A percentile compares a stretch with the other conserved stretches of the same genome.
These are phyloP conservation scores for Bergia sp. DNA, from an alignment of 92 coral and sea anemone genomes.

Conservation along the genomic window DNA sequence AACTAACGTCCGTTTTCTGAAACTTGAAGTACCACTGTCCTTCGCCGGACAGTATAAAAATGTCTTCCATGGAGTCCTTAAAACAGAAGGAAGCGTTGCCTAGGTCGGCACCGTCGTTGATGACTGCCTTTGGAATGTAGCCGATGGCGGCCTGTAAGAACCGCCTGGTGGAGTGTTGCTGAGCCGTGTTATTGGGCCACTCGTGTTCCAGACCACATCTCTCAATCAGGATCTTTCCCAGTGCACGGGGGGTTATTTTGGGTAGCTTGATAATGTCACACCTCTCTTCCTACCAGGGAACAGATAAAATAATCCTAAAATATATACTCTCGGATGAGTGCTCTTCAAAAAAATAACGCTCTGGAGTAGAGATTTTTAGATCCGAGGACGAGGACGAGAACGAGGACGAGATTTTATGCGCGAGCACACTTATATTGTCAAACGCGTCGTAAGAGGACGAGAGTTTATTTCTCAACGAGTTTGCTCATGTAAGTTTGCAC, in stretches of 20 bases:
- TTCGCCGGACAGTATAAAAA: background rate
- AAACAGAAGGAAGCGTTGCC: background rate
- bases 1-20: background rate
- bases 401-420: too few relatives aligned
- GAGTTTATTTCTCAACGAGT: too few relatives aligned
- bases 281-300: background rate
- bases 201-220: background rate
- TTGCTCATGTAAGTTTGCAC: too few relatives aligned
- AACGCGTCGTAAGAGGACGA: too few relatives aligned
- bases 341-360: too few relatives aligned
- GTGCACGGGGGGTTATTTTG: slow-evolving; percentile 7
- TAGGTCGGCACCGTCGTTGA: slow-evolving; percentile 8
- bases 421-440: too few relatives aligned
- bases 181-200: background rate
- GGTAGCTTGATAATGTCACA: background rate
- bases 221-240: background rate
- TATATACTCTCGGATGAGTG: too few relatives aligned
- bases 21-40: slow-evolving; percentile 6
- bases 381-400: too few relatives aligned
- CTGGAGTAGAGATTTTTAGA: too few relatives aligned
- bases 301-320: too few relatives aligned
- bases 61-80: background rate
- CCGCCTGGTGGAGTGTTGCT: background rate
- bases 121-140: background rate
- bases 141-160: slow-evolving; percentile 3